A percentile compares a stretch with the other conserved stretches of the same genome.
Evolutionary conservation across 2,888 invertebrate genomes (phyloP).

Genomic region (Agriopis leucophaearia): DNA sequence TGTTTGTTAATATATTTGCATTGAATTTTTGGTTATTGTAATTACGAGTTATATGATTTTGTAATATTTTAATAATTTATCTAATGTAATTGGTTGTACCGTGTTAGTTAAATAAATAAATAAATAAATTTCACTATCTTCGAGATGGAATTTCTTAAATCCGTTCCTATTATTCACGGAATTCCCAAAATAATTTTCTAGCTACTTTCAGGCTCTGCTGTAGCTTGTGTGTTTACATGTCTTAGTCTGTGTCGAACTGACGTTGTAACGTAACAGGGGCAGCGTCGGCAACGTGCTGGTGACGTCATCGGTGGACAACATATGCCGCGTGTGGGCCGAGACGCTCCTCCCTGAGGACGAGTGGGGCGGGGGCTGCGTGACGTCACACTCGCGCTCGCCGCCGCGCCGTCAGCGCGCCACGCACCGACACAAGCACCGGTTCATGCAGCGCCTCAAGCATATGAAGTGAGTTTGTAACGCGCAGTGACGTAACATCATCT

Average conservation of each 20-base stretch:
- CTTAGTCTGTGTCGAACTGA: conserved; percentile 15
- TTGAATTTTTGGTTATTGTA: no score
- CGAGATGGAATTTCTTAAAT: no score
- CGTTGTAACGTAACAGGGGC: conserved; percentile 86
- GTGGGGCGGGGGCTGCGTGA: conserved; percentile 84
- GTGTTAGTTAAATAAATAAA: no score
- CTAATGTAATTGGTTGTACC: no score
- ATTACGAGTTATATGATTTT: no score
- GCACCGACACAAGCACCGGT: conserved; percentile 97
- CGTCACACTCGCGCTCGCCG: conserved; percentile 89
- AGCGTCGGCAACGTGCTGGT: conserved; percentile 99
- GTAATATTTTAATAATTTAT: no score
- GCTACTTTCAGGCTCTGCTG: no score
- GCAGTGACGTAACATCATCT: conserved; percentile 35
- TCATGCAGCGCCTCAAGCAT: conserved; percentile 98
- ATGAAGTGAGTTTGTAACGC: conserved; percentile 91
- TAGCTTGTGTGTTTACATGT: neutral
- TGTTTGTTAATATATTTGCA: no score
- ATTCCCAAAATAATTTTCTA: no score
- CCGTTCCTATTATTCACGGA: no score
- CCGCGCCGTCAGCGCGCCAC: conserved; percentile 90
- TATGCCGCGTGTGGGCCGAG: conserved; percentile 99
- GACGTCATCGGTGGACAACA: conserved; percentile 99
- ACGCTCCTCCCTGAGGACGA: conserved; percentile 98
- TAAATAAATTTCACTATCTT: no score